These are phyloP conservation scores for Babyrousa celebensis DNA, from an alignment of 2,797 vertebrate species.

Conservation along the genomic window DNA sequence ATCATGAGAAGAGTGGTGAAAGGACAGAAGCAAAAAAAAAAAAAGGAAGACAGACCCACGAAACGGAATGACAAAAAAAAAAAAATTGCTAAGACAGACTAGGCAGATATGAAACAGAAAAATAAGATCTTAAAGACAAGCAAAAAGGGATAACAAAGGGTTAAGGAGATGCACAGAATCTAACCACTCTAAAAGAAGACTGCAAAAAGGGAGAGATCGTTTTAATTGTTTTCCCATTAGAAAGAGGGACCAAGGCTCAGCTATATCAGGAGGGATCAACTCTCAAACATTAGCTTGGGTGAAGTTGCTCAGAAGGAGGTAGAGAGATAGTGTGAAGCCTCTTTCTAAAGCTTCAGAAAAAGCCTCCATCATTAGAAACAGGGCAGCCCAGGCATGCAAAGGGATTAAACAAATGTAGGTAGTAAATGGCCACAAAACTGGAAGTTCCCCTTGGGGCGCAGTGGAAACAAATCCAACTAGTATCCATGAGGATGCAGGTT, in stretches of 20 bases:
- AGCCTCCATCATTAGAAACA: background rate
- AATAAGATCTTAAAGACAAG: background rate
- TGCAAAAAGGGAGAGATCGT: background rate
- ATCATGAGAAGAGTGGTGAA: background rate
- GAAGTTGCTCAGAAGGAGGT: background rate
- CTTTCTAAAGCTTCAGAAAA: background rate
- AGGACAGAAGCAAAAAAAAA: conserved; percentile 43
- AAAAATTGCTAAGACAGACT: conserved; percentile 8
- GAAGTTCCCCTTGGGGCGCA: no score
- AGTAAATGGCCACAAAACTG: no score
- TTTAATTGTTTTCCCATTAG: conserved; percentile 26
- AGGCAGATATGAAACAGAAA: background rate
- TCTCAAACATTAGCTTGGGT: background rate
- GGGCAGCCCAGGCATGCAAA: background rate
- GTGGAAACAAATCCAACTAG: no score
- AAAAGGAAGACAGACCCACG: background rate
- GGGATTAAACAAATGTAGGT: background rate
- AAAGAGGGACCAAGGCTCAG: background rate
- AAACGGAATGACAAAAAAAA: background rate
- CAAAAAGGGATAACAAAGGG: background rate
- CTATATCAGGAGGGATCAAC: background rate
- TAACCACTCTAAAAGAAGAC: background rate
- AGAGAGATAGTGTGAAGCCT: background rate
- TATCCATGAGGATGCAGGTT: no score
- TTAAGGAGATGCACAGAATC: background rate